phyloP scores from a whole-genome alignment of 2,113 vertebrate genomes.

The Excalfactoria chinensis region DNA sequence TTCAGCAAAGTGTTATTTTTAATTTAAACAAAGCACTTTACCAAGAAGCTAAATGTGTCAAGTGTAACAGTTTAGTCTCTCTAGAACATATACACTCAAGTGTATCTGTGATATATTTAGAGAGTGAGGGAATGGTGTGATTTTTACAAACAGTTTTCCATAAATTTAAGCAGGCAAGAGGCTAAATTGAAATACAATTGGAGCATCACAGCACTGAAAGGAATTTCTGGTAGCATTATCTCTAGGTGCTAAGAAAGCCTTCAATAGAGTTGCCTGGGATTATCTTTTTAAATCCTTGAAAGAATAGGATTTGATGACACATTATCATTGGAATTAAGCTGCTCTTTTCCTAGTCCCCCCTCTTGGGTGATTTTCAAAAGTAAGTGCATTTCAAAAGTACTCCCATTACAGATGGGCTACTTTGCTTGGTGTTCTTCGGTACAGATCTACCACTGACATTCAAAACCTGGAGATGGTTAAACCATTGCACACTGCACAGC shows the following conservation, averaged over 20 bases:
- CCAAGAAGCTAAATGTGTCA: conserved; percentile 30
- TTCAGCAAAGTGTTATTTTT: conserved; percentile 23
- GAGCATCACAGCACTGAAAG: not conserved
- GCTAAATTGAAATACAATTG: not conserved
- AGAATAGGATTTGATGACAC: conserved; percentile 12
- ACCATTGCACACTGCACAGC: rapidly evolving
- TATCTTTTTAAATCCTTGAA: conserved; percentile 9
- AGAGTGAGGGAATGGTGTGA: not conserved
- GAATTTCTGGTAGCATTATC: not conserved
- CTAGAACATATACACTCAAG: not conserved
- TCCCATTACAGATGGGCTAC: not conserved
- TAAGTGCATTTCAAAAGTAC: not conserved
- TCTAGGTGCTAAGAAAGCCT: not conserved
- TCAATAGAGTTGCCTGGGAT: not conserved
- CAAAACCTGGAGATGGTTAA: not conserved
- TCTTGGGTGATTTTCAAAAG: not conserved
- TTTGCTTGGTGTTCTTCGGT: not conserved
- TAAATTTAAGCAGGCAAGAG: conserved; percentile 23
- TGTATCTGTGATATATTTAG: not conserved
- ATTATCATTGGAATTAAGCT: not conserved
- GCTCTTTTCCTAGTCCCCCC: not conserved
- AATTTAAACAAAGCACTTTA: conserved; percentile 44
- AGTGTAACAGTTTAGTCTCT: conserved; percentile 33
- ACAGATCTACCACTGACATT: not conserved
- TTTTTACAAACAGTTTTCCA: conserved; percentile 18